Evolutionary conservation across 1,140 invertebrate species (phyloP).

Genomic region (Lordiphosa mommai): DNA sequence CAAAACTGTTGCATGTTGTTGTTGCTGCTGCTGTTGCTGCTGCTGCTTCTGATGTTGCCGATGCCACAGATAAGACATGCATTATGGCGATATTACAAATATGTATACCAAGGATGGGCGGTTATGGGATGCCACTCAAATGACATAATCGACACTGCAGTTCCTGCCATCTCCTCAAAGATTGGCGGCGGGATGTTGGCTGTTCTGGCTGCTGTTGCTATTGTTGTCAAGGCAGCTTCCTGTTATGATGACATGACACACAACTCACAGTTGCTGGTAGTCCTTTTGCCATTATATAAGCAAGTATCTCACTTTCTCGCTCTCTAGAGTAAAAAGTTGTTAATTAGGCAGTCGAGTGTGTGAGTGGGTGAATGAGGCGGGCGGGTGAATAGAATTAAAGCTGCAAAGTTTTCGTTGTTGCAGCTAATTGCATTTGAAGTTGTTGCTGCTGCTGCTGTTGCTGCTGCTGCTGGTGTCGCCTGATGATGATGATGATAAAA

Average conservation of each 20-base stretch:
- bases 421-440: constrained; percentile 61
- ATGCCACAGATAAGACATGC: constrained; percentile 68
- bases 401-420: constrained; percentile 43
- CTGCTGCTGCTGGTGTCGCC: constrained; percentile 8
- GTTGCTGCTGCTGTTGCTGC: constrained; percentile 4
- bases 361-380: constrained; percentile 5
- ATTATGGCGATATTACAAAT: constrained; percentile 60
- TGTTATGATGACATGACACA: constrained; percentile 34
- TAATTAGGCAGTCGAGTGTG: constrained; percentile 53
- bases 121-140: constrained; percentile 29
- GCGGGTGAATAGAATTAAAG: constrained; percentile 16
- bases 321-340: constrained; percentile 42
- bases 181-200: constrained; percentile 6
- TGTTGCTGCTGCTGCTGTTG: constrained; percentile 23
- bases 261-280: constrained; percentile 18
- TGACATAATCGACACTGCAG: constrained; percentile 71
- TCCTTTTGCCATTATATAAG: constrained; percentile 17
- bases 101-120: neutral
- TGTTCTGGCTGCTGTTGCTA: constrained; percentile 15
- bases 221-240: constrained; percentile 29
- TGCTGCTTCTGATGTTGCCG: constrained; percentile 28
- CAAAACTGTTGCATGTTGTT: constrained; percentile 18
- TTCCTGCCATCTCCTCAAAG: constrained; percentile 38
- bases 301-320: neutral
- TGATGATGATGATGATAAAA: constrained; percentile 30